Conservation (phyloP, 2,888 invertebrate species). For the Drosophila prolongata region DNA sequence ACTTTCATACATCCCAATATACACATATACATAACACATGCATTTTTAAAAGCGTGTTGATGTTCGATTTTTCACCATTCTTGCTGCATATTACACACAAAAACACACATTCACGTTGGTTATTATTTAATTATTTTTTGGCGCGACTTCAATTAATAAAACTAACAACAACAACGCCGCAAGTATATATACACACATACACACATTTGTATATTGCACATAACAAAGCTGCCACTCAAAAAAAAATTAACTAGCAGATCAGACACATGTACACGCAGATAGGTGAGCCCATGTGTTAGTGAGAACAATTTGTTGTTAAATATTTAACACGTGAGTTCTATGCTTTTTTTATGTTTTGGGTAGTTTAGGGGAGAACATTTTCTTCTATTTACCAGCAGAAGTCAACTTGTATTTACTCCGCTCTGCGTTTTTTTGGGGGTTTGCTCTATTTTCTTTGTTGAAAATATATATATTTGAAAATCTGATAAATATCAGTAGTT, state of each 20-base stretch:
- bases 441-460: not conserved
- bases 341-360: conserved; percentile 5
- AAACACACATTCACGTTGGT: conserved; percentile 8
- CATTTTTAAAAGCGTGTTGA: conserved; percentile 49
- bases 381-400: conserved; percentile 37
- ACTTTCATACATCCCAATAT: conserved; percentile 2
- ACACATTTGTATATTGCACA: conserved; percentile 10
- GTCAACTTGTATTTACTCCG: conserved; percentile 22
- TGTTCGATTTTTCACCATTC: conserved; percentile 74
- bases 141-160: conserved; percentile 25
- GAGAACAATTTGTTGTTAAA: not conserved
- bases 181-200: conserved; percentile 5
- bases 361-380: not conserved
- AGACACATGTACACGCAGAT: not conserved
- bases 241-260: conserved; percentile 12
- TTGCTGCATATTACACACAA: conserved; percentile 32
- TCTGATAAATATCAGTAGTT: conserved; percentile 14
- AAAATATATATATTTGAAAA: conserved; percentile 1
- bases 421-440: conserved; percentile 9
- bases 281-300: not conserved
- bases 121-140: conserved; percentile 42
- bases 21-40: conserved; percentile 17
- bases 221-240: conserved; percentile 17
- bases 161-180: conserved; percentile 26
- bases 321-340: conserved; percentile 14